phyloP scores from a whole-genome alignment of 2,888 invertebrate species.

The Imbricaverruca yamaguchii region DNA sequence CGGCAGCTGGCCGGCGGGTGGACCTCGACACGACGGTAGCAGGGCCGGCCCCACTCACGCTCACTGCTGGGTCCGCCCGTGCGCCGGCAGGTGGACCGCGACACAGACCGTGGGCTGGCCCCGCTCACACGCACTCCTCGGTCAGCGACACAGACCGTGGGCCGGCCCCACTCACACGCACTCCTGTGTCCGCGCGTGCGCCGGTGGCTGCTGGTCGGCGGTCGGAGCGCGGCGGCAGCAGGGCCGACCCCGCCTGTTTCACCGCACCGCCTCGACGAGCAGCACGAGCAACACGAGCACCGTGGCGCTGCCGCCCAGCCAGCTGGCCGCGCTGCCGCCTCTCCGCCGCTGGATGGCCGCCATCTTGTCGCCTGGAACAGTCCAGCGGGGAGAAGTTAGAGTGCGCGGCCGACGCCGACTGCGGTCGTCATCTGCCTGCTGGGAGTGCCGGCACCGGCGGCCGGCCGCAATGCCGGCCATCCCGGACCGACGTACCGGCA shows the following conservation, averaged over 20 bases:
- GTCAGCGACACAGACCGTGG: not conserved
- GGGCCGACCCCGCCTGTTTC: slow-evolving; percentile 17
- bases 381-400: slow-evolving; percentile 33
- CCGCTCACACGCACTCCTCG: not conserved
- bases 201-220: not conserved
- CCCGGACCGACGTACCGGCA: not conserved
- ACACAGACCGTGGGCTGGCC: not conserved
- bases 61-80: no score
- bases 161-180: not conserved
- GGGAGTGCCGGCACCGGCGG: not conserved
- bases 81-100: no score
- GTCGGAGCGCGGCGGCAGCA: not conserved
- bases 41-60: no score
- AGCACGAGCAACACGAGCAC: slow-evolving; percentile 6
- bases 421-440: not conserved
- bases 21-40: no score
- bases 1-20: no score
- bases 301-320: slow-evolving; percentile 14
- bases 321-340: slow-evolving; percentile 39
- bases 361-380: slow-evolving; percentile 69
- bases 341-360: slow-evolving; percentile 78
- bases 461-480: not conserved
- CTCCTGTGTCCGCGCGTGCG: not conserved
- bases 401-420: not conserved
- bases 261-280: not conserved